Evolutionary conservation across 1,140 invertebrate species (phyloP), one percentile per base, ranked within the genome.

Genomic region (Calycopis cecrops): DNA sequence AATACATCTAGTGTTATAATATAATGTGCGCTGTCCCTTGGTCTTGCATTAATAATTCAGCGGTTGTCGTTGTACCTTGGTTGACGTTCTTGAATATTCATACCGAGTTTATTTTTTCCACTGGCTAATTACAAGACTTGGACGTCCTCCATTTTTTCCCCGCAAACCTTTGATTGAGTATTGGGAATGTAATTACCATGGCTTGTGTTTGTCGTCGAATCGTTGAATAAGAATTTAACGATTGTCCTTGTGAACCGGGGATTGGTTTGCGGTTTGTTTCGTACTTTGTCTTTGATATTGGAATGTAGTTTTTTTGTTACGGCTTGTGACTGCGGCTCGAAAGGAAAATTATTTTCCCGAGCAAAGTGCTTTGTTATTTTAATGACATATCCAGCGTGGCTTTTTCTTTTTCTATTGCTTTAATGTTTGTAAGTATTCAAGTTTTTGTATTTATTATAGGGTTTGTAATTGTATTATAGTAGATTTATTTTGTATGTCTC

Each of bases 111-210:
- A 59, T 67, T 62, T 73, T 65, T 70, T 61, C 42, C 52, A 52
- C 50, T 38, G 44, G 59, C 64, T 71, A 69, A 73, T 72, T 64
- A 69, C 62, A 62, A 67, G 60, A 63, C 65, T 73, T 64, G 63
- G 65, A 63, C 57, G 64, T 59, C 62, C 57, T 66, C 58, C 48
- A 58, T 61, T 73, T 70, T n/a, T 69, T 65, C 63, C 62, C 57
- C 53, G 47, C 57, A 63, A 60, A 55, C 60, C 59, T 69, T 70
- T 71, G 71, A 73, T 73, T 71, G 69, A 60, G 52, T 63, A 67
- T 60, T 59, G 65, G 64, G 61, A 68, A 70, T 72, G 63, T 68
- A 65, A 73, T 73, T 70, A 69, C 69, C 54, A 59, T 65, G 49
- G 60, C 50, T 66, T 62, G 53, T 54, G 62, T 55, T 66, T 64